These are phyloP conservation scores for Aplocera efformata DNA, from an alignment of 2,888 invertebrate genomes.

Conservation along the genomic window DNA sequence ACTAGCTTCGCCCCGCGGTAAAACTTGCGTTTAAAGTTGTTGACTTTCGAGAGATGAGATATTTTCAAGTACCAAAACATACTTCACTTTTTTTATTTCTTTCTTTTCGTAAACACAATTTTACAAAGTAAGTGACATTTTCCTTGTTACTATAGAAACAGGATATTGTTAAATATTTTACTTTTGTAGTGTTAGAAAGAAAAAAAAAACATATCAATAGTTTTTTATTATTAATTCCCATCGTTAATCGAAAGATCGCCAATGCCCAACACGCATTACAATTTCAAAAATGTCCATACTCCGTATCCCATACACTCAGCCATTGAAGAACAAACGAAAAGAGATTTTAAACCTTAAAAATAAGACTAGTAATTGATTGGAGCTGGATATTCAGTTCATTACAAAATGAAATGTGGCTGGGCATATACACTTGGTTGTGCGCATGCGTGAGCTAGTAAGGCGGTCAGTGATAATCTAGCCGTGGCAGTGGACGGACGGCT, in stretches of 20 bases:
- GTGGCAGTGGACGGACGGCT: slow-evolving; percentile 48
- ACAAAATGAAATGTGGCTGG: slow-evolving; percentile 60
- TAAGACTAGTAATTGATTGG: slow-evolving; percentile 30
- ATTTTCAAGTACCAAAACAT: too few species aligned
- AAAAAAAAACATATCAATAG: too few species aligned
- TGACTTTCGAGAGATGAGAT: too few species aligned
- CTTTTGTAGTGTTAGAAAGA: too few species aligned
- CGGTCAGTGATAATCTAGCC: slow-evolving; percentile 51
- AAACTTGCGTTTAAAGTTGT: too few species aligned
- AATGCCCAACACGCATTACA: slow-evolving; percentile 16
- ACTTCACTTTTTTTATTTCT: too few species aligned
- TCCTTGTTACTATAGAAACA: too few species aligned
- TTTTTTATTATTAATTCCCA: too few species aligned
- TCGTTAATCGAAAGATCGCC: slow-evolving; percentile 10
- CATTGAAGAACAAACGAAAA: slow-evolving; percentile 17
- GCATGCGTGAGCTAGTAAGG: slow-evolving; percentile 53
- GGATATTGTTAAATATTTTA: too few species aligned
- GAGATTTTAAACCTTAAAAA: slow-evolving; percentile 14
- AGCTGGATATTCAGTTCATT: slow-evolving; percentile 52
- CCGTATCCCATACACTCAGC: slow-evolving; percentile 10
- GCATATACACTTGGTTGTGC: slow-evolving; percentile 38
- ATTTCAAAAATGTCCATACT: slow-evolving; percentile 18
- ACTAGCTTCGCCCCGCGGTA: too few species aligned
- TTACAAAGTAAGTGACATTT: too few species aligned
- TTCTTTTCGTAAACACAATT: too few species aligned